Evolutionary conservation across 2,113 vertebrate species (phyloP).

Genomic region (Zonotrichia leucophrys): DNA sequence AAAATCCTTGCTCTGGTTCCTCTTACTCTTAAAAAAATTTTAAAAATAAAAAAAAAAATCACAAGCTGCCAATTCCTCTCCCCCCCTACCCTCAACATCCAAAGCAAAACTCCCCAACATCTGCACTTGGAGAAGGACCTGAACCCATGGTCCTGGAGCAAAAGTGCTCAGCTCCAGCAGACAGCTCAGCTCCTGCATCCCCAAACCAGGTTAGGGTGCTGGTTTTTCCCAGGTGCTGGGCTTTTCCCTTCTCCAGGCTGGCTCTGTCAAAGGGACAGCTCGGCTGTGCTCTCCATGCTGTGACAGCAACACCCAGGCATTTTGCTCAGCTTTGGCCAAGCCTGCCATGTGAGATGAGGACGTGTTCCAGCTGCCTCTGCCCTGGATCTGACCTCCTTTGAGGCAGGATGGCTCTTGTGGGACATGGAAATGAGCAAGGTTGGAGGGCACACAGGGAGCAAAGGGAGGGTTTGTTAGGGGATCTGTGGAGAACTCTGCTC

Average conservation of each 20-base stretch:
- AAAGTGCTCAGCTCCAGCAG: not conserved
- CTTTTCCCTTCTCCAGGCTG: not conserved
- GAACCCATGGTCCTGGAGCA: not conserved
- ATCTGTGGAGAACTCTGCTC: not conserved
- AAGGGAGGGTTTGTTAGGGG: not conserved
- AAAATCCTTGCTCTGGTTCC: not conserved
- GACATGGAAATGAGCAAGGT: not conserved
- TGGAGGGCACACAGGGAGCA: not conserved
- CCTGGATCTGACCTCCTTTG: not conserved
- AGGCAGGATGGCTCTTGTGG: not conserved
- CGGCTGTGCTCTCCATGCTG: not conserved
- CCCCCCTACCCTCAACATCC: not conserved
- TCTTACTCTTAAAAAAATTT: not conserved
- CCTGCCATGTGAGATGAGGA: fast-evolving
- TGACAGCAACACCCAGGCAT: not conserved
- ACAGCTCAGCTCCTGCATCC: not conserved
- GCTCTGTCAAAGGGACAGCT: not conserved
- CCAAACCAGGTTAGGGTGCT: not conserved
- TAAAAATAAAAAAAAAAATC: not conserved
- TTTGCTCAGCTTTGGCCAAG: not conserved
- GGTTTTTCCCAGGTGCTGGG: not conserved
- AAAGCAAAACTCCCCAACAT: not conserved
- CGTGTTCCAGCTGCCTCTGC: not conserved
- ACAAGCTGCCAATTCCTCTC: not conserved
- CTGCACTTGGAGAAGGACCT: not conserved